Evolutionary conservation across 37 sponge, comb jelly and placozoan species (phyloP).

Genomic region (Crambe crambe): DNA sequence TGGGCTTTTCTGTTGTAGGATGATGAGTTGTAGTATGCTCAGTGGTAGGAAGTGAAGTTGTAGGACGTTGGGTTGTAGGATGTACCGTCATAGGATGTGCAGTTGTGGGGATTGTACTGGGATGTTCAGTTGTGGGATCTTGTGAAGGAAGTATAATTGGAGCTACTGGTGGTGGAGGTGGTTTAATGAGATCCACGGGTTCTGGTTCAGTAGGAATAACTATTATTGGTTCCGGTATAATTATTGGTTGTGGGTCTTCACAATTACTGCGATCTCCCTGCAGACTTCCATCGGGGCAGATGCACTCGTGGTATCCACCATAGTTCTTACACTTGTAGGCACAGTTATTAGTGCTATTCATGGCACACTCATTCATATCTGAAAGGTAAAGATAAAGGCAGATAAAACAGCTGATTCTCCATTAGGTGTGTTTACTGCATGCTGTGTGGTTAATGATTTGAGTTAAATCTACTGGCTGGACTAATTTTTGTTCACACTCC

Average conservation of each 20-base stretch:
- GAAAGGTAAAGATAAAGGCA: not conserved
- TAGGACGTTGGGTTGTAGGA: not conserved
- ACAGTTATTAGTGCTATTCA: slow-evolving; percentile 10
- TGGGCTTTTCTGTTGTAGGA: not conserved
- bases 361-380: slow-evolving; percentile 83
- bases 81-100: not conserved
- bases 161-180: too few relatives aligned
- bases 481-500: not conserved
- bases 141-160: too few relatives aligned
- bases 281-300: slow-evolving; percentile 20
- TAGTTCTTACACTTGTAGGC: slow-evolving; percentile 39
- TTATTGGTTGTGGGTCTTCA: too few relatives aligned
- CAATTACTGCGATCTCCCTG: slow-evolving; percentile 14
- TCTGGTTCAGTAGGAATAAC: not conserved
- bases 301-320: slow-evolving; percentile 30
- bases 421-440: not conserved
- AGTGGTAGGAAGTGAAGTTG: not conserved
- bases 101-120: not conserved
- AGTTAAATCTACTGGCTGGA: not conserved
- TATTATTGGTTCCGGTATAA: too few relatives aligned
- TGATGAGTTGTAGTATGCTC: not conserved
- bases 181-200: too few relatives aligned
- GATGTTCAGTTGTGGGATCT: not conserved
- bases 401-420: not conserved
- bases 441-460: not conserved